phyloP scores from a whole-genome alignment of 2,113 vertebrate species.

The Poeciliopsis turrubarensis region DNA sequence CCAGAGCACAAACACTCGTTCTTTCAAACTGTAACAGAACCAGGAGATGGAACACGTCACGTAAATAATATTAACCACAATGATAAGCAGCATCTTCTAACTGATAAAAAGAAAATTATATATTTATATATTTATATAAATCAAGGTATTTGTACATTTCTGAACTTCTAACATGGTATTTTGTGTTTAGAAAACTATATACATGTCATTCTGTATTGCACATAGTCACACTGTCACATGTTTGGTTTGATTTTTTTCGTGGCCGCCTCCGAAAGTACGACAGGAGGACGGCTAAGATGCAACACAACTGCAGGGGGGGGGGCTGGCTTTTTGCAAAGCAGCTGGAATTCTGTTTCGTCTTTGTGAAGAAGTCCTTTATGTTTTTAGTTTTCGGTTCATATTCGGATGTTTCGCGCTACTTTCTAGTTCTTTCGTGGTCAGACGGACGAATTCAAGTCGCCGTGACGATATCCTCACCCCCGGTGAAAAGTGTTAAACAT shows the following conservation, averaged over 20 bases:
- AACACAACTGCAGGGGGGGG: constrained; percentile 20
- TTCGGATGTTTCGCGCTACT: too few relatives aligned
- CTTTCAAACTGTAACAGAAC: constrained; percentile 67
- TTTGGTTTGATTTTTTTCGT: constrained; percentile 63
- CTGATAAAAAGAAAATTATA: constrained; percentile 79
- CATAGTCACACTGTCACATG: constrained; percentile 86
- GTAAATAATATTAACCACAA: constrained; percentile 78
- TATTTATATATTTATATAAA: constrained; percentile 67
- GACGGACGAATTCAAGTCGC: too few relatives aligned
- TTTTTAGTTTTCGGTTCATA: constrained; percentile 2
- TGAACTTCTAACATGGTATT: constrained; percentile 72
- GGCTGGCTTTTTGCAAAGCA: constrained; percentile 29
- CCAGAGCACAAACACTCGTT: constrained; percentile 81
- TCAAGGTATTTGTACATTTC: constrained; percentile 81
- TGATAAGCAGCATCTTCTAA: constrained; percentile 92
- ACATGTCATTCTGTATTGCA: constrained; percentile 88
- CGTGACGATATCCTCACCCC: too few relatives aligned
- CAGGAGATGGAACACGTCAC: constrained; percentile 71
- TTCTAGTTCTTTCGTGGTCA: too few relatives aligned
- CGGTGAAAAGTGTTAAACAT: too few relatives aligned
- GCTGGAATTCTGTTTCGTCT: constrained; percentile 36
- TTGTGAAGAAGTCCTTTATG: not conserved
- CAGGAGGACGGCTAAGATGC: constrained; percentile 33
- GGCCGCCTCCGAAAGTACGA: constrained; percentile 10
- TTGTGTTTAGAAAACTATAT: constrained; percentile 80